phyloP scores from a whole-genome alignment of 2,113 vertebrate species.

The Anthoscopus minutus region DNA sequence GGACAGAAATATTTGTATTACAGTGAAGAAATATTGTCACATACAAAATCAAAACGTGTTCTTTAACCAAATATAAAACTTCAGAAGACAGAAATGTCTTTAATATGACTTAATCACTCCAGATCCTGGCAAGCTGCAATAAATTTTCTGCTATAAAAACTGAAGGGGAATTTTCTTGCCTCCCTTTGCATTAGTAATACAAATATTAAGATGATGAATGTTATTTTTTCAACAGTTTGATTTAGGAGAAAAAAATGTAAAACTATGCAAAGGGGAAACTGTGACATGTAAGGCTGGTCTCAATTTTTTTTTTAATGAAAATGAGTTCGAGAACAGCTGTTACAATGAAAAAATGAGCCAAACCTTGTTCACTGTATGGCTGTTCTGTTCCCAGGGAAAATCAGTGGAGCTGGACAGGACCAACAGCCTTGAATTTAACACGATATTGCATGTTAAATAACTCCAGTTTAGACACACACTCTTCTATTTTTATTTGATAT shows the following conservation, averaged over 20 bases:
- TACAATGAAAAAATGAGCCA: not conserved
- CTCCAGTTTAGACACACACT: rapidly evolving
- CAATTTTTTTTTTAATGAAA: not conserved
- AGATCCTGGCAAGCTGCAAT: not conserved
- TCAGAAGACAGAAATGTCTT: conserved; percentile 2
- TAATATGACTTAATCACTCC: not conserved
- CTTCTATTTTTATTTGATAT: not conserved
- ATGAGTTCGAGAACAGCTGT: not conserved
- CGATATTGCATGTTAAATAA: not conserved
- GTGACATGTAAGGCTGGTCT: not conserved
- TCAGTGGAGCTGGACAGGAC: not conserved
- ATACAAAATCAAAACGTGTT: not conserved
- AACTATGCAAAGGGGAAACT: not conserved
- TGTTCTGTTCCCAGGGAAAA: not conserved
- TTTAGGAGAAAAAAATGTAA: not conserved
- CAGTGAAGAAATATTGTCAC: not conserved
- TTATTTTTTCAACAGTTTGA: not conserved
- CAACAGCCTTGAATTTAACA: not conserved
- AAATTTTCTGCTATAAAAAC: not conserved
- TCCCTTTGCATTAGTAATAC: not conserved
- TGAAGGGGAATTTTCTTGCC: not conserved
- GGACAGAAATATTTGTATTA: conserved; percentile 1
- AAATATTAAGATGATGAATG: not conserved
- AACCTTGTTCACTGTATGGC: not conserved
- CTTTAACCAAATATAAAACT: conserved; percentile 1